These are phyloP conservation scores for Coendou prehensilis DNA, from an alignment of 2,797 vertebrate species.

Conservation along the genomic window DNA sequence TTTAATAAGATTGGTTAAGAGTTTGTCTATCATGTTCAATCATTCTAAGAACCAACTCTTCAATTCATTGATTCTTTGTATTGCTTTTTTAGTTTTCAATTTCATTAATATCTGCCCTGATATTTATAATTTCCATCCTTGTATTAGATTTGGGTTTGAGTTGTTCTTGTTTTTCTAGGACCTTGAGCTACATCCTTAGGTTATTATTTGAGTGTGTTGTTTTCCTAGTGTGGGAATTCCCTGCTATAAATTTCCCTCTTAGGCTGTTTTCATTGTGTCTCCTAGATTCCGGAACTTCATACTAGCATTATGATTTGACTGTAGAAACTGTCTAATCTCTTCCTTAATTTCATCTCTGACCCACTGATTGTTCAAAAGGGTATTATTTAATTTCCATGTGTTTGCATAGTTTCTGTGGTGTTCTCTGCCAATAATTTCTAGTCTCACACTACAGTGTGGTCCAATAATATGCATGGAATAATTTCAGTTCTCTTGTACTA, in stretches of 20 bases:
- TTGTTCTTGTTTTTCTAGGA: not conserved
- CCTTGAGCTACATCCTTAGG: not conserved
- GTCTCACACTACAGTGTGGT: not conserved
- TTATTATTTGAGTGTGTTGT: not conserved
- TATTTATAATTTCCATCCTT: too few species aligned
- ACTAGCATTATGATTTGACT: not conserved
- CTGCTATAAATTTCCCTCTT: not conserved
- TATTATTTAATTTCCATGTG: not conserved
- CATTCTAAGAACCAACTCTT: too few species aligned
- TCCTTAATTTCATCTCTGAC: not conserved
- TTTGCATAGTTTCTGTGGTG: not conserved
- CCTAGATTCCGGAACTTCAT: not conserved
- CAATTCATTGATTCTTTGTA: too few species aligned
- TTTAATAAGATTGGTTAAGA: too few species aligned
- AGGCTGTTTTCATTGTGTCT: not conserved
- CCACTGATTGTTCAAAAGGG: not conserved
- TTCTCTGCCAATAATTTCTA: not conserved
- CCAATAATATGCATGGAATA: not conserved
- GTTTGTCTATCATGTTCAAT: too few species aligned
- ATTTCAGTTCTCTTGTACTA: not conserved
- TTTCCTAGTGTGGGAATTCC: not conserved
- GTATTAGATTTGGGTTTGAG: not conserved
- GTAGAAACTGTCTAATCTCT: not conserved
- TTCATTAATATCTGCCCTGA: too few species aligned
- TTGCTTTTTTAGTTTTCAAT: too few species aligned